A percentile compares a stretch with the other conserved stretches of the same genome.
Evolutionary conservation across 2,888 invertebrate species (phyloP).

Genomic region (Drosophila quasianomalipes): DNA sequence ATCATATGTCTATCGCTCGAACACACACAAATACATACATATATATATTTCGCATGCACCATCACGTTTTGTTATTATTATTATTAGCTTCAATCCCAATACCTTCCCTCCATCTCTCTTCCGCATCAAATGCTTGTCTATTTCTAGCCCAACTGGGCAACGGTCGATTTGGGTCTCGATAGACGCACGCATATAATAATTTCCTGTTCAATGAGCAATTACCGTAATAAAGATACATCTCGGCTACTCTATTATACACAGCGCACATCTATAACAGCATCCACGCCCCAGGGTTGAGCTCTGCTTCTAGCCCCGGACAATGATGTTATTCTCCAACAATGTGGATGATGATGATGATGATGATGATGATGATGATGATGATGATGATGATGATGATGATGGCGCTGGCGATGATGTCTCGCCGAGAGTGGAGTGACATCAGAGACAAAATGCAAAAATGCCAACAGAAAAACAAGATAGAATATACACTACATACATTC

Average conservation of each 20-base stretch:
- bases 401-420: slow-evolving; percentile 10
- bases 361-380: slow-evolving; percentile 11
- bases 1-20: background rate
- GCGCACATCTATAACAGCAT: slow-evolving; percentile 26
- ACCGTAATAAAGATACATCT: slow-evolving; percentile 72
- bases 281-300: background rate
- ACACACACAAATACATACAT: background rate
- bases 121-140: slow-evolving; percentile 16
- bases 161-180: background rate
- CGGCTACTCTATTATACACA: slow-evolving; percentile 63
- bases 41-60: background rate
- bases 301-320: background rate
- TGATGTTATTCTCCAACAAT: slow-evolving; percentile 11
- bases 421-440: slow-evolving; percentile 34
- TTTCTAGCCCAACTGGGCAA: slow-evolving; percentile 12
- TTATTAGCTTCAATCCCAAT: slow-evolving; percentile 6
- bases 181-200: slow-evolving; percentile 75
- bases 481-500: background rate
- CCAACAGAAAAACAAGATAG: background rate
- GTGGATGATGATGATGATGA: slow-evolving; percentile 14
- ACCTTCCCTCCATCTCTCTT: background rate
- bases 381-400: slow-evolving; percentile 11
- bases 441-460: slow-evolving; percentile 3
- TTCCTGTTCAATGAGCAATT: slow-evolving; percentile 81
- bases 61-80: slow-evolving; percentile 27